Conservation (phyloP, 1,140 invertebrate species). For the Macrobrachium nipponense region DNA sequence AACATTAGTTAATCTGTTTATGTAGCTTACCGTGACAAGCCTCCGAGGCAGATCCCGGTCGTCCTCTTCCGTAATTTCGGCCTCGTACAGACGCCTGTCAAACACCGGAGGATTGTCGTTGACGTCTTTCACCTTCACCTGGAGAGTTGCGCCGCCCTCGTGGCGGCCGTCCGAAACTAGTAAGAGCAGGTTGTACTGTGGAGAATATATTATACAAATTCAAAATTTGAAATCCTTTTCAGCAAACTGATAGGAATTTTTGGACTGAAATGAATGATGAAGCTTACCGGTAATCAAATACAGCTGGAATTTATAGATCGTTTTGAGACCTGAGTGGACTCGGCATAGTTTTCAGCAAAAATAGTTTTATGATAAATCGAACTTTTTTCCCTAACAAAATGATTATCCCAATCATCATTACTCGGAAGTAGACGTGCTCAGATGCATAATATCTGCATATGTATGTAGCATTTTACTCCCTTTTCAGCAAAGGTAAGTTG, state of each 20-base stretch:
- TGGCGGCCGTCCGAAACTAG: conserved; percentile 95
- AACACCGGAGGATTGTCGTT: conserved; percentile 91
- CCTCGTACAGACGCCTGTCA: conserved; percentile 92
- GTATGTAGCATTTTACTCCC: no score
- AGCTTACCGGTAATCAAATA: no score
- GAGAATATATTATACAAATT: conserved; percentile 30
- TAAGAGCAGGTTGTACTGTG: conserved; percentile 90
- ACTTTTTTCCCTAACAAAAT: no score
- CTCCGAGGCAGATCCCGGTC: conserved; percentile 93
- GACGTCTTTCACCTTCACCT: conserved; percentile 95
- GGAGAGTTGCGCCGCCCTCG: conserved; percentile 94
- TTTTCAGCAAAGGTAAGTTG: no score
- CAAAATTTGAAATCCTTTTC: background rate
- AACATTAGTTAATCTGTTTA: background rate
- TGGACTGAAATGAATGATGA: no score
- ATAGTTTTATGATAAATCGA: no score
- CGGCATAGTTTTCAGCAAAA: no score
- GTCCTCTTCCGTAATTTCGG: conserved; percentile 95
- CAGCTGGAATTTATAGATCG: no score
- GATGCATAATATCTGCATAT: no score
- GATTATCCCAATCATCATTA: no score
- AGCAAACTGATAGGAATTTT: background rate
- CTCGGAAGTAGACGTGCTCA: no score
- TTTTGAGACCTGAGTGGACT: no score
- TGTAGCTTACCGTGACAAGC: conserved; percentile 82